These are phyloP conservation scores for Archaeoteleia sp. DNA, from an alignment of 2,888 invertebrate genomes.

Conservation along the genomic window DNA sequence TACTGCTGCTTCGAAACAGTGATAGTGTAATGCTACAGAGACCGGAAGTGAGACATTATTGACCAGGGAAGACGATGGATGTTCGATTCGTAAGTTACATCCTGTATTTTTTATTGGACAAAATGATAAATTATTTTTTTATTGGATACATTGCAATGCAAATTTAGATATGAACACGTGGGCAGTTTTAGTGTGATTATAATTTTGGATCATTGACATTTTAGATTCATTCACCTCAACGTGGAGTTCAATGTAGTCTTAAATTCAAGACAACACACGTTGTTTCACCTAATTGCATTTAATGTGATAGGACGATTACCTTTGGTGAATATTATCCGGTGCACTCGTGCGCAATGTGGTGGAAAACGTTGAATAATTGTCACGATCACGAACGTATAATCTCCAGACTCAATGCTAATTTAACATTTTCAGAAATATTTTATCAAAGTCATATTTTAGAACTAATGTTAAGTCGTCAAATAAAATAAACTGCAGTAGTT, in stretches of 20 bases:
- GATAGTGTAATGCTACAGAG: constrained; percentile 62
- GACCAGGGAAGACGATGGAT: constrained; percentile 65
- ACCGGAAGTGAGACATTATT: constrained; percentile 52
- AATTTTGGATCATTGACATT: too few relatives aligned
- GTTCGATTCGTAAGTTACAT: constrained; percentile 67
- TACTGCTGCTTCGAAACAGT: constrained; percentile 26
- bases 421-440: constrained; percentile 7
- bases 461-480: too few relatives aligned
- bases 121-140: too few relatives aligned
- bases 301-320: constrained; percentile 19
- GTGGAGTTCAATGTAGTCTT: too few relatives aligned
- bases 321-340: constrained; percentile 19
- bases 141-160: not conserved
- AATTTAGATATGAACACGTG: constrained; percentile 2
- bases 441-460: too few relatives aligned
- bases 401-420: not conserved
- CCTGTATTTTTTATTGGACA: not conserved
- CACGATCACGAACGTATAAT: constrained; percentile 13
- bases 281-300: constrained; percentile 2
- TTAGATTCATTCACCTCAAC: too few relatives aligned
- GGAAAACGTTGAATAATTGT: constrained; percentile 30
- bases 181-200: too few relatives aligned
- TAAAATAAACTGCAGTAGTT: too few relatives aligned
- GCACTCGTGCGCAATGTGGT: constrained; percentile 27
- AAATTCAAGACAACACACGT: not conserved